A percentile compares a stretch with the other conserved stretches of the same genome.
Evolutionary conservation across 92 coral and sea anemone genomes (phyloP).

Genomic region (Desmophyllum pertusum): DNA sequence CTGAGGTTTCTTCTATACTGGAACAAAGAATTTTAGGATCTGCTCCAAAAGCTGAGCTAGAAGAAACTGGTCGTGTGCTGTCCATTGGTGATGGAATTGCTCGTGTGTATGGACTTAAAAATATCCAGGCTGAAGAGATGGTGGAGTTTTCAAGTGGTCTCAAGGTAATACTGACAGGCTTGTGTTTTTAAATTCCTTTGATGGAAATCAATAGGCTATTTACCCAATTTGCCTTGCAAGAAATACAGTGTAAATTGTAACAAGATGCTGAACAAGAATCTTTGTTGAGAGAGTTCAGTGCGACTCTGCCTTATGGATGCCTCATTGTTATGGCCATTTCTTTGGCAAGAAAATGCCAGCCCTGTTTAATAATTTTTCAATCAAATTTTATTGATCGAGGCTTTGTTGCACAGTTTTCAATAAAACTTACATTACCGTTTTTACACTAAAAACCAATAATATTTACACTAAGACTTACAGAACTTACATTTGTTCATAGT

Average conservation of each 20-base stretch:
- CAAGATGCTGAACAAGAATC: not conserved
- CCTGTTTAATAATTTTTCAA: too few species aligned
- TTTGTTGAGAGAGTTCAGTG: not conserved
- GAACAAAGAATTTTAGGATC: conserved; percentile 97
- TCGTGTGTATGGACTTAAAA: conserved; percentile 99
- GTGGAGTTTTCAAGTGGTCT: conserved; percentile 98
- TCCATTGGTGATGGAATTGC: conserved; percentile 99
- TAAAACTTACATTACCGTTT: too few species aligned
- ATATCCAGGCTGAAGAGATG: conserved; percentile 99
- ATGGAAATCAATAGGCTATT: not conserved
- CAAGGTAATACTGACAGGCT: conserved; percentile 61
- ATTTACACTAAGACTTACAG: too few species aligned
- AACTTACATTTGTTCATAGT: too few species aligned
- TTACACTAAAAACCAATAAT: too few species aligned
- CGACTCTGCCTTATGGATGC: too few species aligned
- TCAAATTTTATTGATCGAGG: too few species aligned
- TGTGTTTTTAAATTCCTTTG: not conserved
- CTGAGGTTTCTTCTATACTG: conserved; percentile 94
- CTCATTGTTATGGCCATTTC: not conserved
- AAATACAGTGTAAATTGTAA: not conserved
- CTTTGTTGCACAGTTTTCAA: too few species aligned
- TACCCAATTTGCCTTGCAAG: not conserved
- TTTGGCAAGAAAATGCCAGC: not conserved
- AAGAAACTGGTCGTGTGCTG: conserved; percentile 98
- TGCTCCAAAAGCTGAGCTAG: conserved; percentile 95